Evolutionary conservation across 2,113 vertebrate species (phyloP).

Genomic region (Galbula dea): DNA sequence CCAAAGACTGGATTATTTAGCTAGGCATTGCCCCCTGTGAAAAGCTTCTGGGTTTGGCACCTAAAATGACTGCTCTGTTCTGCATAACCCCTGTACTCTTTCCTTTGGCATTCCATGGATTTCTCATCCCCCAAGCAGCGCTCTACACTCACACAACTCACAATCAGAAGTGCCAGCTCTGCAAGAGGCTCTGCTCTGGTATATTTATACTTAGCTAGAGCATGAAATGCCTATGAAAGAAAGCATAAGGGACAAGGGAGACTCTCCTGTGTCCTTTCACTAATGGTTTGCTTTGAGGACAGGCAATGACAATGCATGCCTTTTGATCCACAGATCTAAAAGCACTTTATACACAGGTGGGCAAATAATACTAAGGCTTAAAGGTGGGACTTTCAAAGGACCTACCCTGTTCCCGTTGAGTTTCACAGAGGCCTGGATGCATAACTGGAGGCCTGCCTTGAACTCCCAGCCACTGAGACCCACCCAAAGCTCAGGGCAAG

Average conservation of each 20-base stretch:
- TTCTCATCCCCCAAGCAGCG: neutral
- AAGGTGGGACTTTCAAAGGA: neutral
- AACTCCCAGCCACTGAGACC: neutral
- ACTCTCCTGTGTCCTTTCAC: neutral
- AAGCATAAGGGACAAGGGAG: rapidly evolving
- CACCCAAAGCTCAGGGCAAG: neutral
- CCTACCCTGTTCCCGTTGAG: neutral
- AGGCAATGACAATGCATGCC: neutral
- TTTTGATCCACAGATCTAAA: neutral
- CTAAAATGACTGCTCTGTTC: neutral
- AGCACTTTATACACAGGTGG: neutral
- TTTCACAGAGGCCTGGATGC: neutral
- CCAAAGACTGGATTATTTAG: neutral
- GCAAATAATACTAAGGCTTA: neutral
- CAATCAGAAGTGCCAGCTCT: neutral
- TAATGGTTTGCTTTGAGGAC: neutral
- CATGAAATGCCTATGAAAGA: neutral
- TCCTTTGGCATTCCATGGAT: neutral
- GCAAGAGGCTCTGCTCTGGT: neutral
- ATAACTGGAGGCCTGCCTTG: neutral
- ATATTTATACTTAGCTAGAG: neutral
- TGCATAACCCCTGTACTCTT: neutral
- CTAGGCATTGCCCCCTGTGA: neutral
- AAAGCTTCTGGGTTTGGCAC: neutral
- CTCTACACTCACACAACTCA: neutral